Evolutionary conservation across 2,797 vertebrate species (phyloP).

Genomic region (Emydoidea blandingii): DNA sequence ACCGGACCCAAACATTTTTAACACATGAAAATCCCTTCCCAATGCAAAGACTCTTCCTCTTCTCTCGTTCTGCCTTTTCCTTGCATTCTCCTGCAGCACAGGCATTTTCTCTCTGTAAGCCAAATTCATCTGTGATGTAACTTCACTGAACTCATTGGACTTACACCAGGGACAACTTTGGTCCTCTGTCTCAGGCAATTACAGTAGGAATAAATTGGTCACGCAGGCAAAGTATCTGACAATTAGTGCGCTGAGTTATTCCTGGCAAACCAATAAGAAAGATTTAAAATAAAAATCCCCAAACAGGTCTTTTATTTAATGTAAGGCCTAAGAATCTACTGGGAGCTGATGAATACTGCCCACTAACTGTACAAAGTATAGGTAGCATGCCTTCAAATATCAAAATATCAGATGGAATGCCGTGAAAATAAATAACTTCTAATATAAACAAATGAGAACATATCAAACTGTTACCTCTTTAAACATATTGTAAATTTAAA

Average conservation of each 20-base stretch:
- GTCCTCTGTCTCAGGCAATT: constrained; percentile 70
- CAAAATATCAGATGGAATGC: constrained; percentile 87
- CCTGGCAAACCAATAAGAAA: constrained; percentile 76
- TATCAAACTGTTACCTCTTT: constrained; percentile 89
- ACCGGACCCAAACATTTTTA: constrained; percentile 68
- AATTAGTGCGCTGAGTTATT: constrained; percentile 73
- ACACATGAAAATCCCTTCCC: neutral
- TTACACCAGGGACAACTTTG: constrained; percentile 73
- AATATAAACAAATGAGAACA: constrained; percentile 90
- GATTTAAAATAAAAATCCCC: constrained; percentile 80
- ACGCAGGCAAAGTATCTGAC: constrained; percentile 69
- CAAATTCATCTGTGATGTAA: constrained; percentile 73
- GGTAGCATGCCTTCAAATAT: constrained; percentile 88
- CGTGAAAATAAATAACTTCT: constrained; percentile 90
- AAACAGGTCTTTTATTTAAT: constrained; percentile 83
- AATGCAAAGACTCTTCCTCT: constrained; percentile 65
- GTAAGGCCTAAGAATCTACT: constrained; percentile 83
- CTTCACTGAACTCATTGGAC: constrained; percentile 72
- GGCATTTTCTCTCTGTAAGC: constrained; percentile 54
- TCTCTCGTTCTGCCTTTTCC: constrained; percentile 53
- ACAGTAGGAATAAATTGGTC: constrained; percentile 72
- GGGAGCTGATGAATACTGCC: constrained; percentile 86
- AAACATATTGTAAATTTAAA: constrained; percentile 89
- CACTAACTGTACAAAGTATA: constrained; percentile 88
- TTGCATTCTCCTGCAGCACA: constrained; percentile 60